Evolutionary conservation across 2,797 vertebrate genomes (phyloP).

Genomic region (Pangasius macronema): DNA sequence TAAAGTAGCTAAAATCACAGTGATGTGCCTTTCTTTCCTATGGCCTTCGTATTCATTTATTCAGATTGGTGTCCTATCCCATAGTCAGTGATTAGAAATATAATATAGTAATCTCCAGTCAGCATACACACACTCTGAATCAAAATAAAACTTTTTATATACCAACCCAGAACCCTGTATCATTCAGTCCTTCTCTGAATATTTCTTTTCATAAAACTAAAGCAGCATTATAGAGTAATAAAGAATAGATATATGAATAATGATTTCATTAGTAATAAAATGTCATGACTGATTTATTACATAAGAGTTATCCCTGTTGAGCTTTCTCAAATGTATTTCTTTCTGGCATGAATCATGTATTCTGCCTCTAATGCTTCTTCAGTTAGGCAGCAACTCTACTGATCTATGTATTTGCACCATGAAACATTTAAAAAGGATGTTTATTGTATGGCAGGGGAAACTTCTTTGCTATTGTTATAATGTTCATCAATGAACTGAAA

Average conservation of each 20-base stretch:
- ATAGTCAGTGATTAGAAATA: not conserved
- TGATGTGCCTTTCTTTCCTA: not conserved
- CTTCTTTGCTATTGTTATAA: conserved; percentile 5
- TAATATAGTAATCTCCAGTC: not conserved
- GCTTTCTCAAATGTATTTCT: not conserved
- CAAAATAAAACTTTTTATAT: not conserved
- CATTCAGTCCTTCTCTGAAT: not conserved
- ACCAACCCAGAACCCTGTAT: not conserved
- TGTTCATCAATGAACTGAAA: not conserved
- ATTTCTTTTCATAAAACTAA: not conserved
- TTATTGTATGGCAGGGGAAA: not conserved
- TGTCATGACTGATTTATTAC: conserved; percentile 3
- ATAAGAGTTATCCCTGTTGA: conserved; percentile 10
- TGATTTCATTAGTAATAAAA: conserved; percentile 25
- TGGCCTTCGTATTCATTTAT: not conserved
- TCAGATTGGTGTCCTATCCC: not conserved
- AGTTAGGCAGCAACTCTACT: not conserved
- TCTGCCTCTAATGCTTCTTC: not conserved
- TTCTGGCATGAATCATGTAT: conserved; percentile 15
- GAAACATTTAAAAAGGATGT: not conserved
- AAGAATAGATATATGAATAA: not conserved
- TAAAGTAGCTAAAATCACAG: not conserved
- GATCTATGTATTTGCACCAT: not conserved
- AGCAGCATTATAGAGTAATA: not conserved
- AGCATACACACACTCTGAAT: not conserved